phyloP scores from a whole-genome alignment of 2,888 invertebrate genomes.

The Drosophila cognata region DNA sequence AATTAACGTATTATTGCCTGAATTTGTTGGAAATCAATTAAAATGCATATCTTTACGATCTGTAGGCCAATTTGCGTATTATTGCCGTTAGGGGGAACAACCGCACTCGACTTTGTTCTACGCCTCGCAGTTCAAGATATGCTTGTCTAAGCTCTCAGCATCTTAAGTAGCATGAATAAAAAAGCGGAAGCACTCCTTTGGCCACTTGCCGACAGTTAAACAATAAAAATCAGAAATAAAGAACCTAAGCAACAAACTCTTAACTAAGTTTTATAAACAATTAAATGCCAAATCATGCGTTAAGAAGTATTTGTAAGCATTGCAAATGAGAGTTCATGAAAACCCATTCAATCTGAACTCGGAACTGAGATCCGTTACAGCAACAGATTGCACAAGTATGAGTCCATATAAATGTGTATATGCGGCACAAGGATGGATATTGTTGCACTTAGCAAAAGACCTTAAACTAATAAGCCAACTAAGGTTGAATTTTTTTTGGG shows the following conservation, averaged over 20 bases:
- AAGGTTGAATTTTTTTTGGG: constrained; percentile 54
- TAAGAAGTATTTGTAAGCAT: constrained; percentile 32
- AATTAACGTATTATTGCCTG: background rate
- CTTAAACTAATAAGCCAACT: constrained; percentile 73
- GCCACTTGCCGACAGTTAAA: constrained; percentile 17
- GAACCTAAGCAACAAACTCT: constrained; percentile 6
- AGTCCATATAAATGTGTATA: background rate
- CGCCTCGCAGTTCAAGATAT: constrained; percentile 24
- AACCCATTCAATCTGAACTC: constrained; percentile 36
- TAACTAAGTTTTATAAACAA: constrained; percentile 16
- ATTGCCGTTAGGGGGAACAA: background rate
- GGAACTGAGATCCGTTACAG: constrained; percentile 39
- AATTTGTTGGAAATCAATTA: background rate
- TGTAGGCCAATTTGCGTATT: constrained; percentile 27
- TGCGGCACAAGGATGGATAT: constrained; percentile 69
- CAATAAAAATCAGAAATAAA: constrained; percentile 25
- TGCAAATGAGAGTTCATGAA: constrained; percentile 58
- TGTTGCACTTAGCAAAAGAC: constrained; percentile 68
- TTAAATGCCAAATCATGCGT: constrained; percentile 38
- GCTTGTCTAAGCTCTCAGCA: constrained; percentile 44
- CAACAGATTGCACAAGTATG: constrained; percentile 13
- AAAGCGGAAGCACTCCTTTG: constrained; percentile 59
- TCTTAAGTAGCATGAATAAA: constrained; percentile 50
- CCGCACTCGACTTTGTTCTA: background rate
- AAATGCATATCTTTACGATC: constrained; percentile 21